phyloP scores from a whole-genome alignment of 2,113 vertebrate genomes.

The Oncorhynchus keta region DNA sequence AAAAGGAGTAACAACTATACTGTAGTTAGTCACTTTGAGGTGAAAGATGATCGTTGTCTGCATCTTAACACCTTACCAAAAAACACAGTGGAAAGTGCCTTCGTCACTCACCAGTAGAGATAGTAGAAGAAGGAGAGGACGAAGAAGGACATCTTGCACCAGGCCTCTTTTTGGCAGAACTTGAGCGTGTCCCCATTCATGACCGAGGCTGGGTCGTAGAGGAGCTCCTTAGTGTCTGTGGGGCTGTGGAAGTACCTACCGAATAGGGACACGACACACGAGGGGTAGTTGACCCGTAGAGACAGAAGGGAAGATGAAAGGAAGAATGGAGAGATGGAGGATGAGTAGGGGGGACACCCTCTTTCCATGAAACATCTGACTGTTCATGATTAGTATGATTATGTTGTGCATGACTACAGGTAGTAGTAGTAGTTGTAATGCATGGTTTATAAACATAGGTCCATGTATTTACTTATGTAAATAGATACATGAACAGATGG shows the following conservation, averaged over 20 bases:
- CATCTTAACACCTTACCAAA: too few species aligned
- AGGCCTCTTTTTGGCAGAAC: conserved; percentile 97
- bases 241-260: conserved; percentile 96
- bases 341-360: conserved; percentile 33
- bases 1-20: too few species aligned
- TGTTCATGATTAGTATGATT: background rate
- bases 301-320: background rate
- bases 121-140: conserved; percentile 99
- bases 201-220: conserved; percentile 92
- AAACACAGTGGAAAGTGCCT: too few species aligned
- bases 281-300: background rate
- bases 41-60: too few species aligned
- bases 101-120: conserved; percentile 90
- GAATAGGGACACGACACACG: conserved; percentile 58
- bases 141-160: conserved; percentile 98
- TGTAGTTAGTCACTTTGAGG: too few species aligned
- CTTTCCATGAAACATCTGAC: background rate
- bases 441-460: conserved; percentile 18
- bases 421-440: background rate
- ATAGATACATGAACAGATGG: conserved; percentile 31
- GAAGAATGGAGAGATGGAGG: conserved; percentile 20
- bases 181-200: conserved; percentile 95
- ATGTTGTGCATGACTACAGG: background rate
- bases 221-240: conserved; percentile 90
- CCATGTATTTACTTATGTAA: conserved; percentile 9